Evolutionary conservation across 2,113 vertebrate genomes (phyloP).

Genomic region (Aptenodytes patagonicus): DNA sequence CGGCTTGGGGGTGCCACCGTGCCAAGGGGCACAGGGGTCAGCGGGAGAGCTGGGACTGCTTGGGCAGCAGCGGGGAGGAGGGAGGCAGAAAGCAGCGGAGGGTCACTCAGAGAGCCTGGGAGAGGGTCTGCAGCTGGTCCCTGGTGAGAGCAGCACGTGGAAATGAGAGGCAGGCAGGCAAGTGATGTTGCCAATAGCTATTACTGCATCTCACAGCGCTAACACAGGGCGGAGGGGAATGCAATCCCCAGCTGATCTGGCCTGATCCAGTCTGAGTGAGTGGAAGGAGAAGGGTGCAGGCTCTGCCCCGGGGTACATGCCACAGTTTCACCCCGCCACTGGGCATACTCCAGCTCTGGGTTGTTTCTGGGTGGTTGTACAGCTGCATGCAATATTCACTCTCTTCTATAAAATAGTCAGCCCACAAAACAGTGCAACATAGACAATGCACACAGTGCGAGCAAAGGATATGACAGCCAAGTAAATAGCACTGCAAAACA

Average conservation of each 20-base stretch:
- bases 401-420: accelerated
- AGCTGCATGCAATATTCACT: not conserved
- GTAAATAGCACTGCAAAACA: not conserved
- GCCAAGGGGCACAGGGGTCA: not conserved
- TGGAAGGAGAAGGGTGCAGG: not conserved
- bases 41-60: not conserved
- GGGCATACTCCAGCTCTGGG: not conserved
- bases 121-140: not conserved
- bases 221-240: accelerated
- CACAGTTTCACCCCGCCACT: not conserved
- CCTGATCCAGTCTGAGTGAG: not conserved
- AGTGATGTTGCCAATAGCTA: not conserved
- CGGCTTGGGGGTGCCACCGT: accelerated
- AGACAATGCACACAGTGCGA: not conserved
- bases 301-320: not conserved
- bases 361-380: not conserved
- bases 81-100: not conserved
- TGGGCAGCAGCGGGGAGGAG: not conserved
- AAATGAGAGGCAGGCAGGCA: not conserved
- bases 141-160: not conserved
- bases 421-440: accelerated
- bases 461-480: not conserved
- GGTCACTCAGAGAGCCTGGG: constrained; percentile 22
- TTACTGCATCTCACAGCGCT: not conserved
- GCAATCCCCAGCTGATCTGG: not conserved